These are phyloP conservation scores for Cheilosia scutellata DNA, from an alignment of 2,888 invertebrate species.

Conservation along the genomic window DNA sequence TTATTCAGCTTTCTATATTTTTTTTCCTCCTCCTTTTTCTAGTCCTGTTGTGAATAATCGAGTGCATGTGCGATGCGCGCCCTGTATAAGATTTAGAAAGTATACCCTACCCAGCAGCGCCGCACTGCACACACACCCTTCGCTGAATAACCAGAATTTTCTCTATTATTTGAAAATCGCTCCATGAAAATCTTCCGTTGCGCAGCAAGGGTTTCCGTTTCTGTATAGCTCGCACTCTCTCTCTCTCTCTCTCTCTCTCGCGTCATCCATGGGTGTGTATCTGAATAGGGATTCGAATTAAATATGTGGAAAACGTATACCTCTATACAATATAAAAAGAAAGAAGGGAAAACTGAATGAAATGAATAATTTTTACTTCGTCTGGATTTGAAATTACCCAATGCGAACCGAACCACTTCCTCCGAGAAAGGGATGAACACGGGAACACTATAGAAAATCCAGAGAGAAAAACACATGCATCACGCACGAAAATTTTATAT, in stretches of 20 bases:
- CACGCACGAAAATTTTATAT: constrained; percentile 47
- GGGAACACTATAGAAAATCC: not conserved
- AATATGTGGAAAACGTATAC: constrained; percentile 30
- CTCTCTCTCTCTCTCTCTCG: not conserved
- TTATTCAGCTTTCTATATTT: constrained; percentile 25
- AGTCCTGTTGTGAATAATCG: constrained; percentile 53
- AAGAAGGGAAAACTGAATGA: constrained; percentile 49
- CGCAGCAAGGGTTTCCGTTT: constrained; percentile 23
- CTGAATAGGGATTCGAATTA: constrained; percentile 31
- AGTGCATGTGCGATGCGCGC: constrained; percentile 36
- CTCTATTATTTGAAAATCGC: constrained; percentile 58
- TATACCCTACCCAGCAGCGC: constrained; percentile 2
- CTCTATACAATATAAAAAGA: constrained; percentile 11
- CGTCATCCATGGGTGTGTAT: not conserved
- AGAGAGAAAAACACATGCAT: constrained; percentile 5
- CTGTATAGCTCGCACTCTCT: not conserved
- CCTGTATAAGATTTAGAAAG: not conserved
- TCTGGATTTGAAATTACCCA: constrained; percentile 62
- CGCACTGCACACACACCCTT: not conserved
- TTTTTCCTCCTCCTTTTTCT: constrained; percentile 12
- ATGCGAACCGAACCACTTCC: constrained; percentile 4
- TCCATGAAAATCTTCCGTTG: constrained; percentile 37
- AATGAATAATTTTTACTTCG: constrained; percentile 59
- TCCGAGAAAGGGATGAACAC: constrained; percentile 3
- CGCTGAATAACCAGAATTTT: constrained; percentile 44